phyloP scores from a whole-genome alignment of 53 echinoderm and acorn worm species.

The Pentamera pediparva region DNA sequence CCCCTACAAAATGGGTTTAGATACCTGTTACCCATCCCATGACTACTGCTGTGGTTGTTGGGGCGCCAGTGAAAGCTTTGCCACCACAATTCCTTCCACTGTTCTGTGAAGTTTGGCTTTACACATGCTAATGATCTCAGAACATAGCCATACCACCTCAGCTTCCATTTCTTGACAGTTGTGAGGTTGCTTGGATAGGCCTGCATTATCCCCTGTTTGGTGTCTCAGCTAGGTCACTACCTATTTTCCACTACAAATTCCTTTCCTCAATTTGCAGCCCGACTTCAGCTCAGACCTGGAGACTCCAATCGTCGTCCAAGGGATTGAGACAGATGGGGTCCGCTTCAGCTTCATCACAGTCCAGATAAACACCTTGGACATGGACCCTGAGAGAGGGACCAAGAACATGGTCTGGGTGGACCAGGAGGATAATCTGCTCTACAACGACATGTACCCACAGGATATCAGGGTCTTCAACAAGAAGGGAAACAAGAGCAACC shows the following conservation, averaged over 20 bases:
- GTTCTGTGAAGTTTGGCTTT: neutral
- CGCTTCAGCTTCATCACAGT: conserved; percentile 63
- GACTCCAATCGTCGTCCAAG: conserved; percentile 75
- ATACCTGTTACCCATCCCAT: neutral
- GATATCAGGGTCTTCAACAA: conserved; percentile 50
- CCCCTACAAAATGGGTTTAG: neutral
- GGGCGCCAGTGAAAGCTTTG: too few species aligned
- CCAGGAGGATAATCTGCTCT: conserved; percentile 50
- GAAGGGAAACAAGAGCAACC: conserved; percentile 52
- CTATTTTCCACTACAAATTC: too few species aligned
- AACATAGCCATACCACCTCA: too few species aligned
- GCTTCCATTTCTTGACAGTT: too few species aligned
- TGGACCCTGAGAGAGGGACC: conserved; percentile 55
- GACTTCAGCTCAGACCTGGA: conserved; percentile 52
- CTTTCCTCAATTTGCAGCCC: conserved; percentile 11
- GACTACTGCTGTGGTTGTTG: neutral
- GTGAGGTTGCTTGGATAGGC: too few species aligned
- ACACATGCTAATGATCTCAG: too few species aligned
- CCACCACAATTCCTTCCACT: neutral
- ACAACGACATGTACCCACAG: conserved; percentile 71
- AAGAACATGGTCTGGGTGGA: conserved; percentile 99
- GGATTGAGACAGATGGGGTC: conserved; percentile 77
- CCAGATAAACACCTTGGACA: conserved; percentile 79
- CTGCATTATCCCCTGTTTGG: too few species aligned
- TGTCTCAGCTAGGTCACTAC: too few species aligned